Base-by-base conservation (phyloP, 1,140 invertebrate genomes). In the Dolichoris vasculosae region DNA sequence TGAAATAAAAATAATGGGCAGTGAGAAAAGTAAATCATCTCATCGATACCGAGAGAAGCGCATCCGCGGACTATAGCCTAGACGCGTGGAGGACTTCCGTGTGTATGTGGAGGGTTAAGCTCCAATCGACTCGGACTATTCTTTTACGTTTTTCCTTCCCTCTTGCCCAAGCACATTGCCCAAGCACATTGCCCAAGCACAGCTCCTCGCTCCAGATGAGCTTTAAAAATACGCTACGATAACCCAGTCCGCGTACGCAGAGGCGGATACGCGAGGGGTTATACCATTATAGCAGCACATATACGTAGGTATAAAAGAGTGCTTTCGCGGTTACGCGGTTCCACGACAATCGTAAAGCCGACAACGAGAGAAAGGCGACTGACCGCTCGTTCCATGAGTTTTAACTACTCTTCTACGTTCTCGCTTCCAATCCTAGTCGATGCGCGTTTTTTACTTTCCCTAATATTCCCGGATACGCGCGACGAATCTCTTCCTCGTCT, bases 291-390 rank as follows among this genome's bases (percentile, higher is more conserved):
- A n/a, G 75, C 75, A 46, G 30, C 15, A 46, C 40, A 78, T 51
- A 35, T 67, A 20, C n/a, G 67, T 55, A n/a, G 23, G n/a, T 75
- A 75, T 83, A 75, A 77, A 67, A 67, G 38, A 83, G 55, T 26
- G n/a, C 73, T 83, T 83, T 77, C 17, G 59, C 43, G 82, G 82
- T 83, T 76, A 76, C 51, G 55, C 48, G 80, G n/a, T 82, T 82
- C 43, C 67, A 51, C 43, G 82, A 78, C 75, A 84, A 77, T 84
- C 59, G 64, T 84, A 78, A 84, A 78, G 59, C n/a, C 51, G 51
- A 83, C 59, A 46, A 46, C 38, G 71, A 30, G 59, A 67, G 59
- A 84, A 64, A 83, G 48, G 69, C 48, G 69, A 82, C 32, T 63
- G 81, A 35, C 67, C 81, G 81, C 35, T 55, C 40, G 48, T 15